Conservation (phyloP, 1,140 invertebrate genomes). For the Diachasmimorpha longicaudata region DNA sequence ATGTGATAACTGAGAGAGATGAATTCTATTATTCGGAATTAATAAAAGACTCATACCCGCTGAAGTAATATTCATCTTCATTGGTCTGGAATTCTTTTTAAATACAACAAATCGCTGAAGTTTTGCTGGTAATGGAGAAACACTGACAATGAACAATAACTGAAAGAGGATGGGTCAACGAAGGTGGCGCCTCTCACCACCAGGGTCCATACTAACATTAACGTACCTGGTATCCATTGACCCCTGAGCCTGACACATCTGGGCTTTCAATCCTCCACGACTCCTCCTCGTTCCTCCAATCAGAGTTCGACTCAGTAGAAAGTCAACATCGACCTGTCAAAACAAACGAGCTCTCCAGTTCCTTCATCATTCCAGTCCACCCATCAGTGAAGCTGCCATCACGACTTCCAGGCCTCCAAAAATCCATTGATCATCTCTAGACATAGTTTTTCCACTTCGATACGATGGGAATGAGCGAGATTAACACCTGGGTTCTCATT, state of each 20-base stretch:
- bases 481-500: constrained; percentile 47
- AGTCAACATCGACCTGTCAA: background rate
- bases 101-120: background rate
- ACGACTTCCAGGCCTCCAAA: background rate
- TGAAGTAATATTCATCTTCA: constrained; percentile 63
- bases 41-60: constrained; percentile 49
- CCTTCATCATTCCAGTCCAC: background rate
- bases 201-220: too few relatives aligned
- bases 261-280: too few relatives aligned
- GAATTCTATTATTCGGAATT: background rate
- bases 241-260: too few relatives aligned
- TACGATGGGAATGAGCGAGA: constrained; percentile 50
- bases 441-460: background rate
- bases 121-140: background rate
- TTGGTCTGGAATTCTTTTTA: constrained; percentile 22
- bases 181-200: too few relatives aligned
- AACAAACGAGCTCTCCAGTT: background rate
- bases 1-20: background rate
- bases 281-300: too few relatives aligned
- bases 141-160: too few relatives aligned
- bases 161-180: too few relatives aligned
- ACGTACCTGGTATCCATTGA: too few relatives aligned
- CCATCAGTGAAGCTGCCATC: background rate
- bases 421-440: background rate
- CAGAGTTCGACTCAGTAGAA: too few relatives aligned